Conservation (phyloP, 1,140 invertebrate species). For the Sycobia sp. region DNA sequence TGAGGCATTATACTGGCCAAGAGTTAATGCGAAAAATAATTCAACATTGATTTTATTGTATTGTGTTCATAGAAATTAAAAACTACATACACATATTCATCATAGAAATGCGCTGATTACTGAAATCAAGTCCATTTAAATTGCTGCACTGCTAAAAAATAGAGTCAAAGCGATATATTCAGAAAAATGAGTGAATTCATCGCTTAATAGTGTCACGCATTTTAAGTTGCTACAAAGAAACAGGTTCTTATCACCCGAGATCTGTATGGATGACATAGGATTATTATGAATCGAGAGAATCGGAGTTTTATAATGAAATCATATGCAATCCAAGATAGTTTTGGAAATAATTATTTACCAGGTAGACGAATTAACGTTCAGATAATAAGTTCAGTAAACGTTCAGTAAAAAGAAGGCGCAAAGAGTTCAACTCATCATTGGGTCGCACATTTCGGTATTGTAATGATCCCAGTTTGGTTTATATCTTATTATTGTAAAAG, state of each 20-base stretch:
- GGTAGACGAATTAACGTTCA: too few relatives aligned
- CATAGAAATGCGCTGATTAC: neutral
- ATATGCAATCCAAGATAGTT: too few relatives aligned
- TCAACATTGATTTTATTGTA: neutral
- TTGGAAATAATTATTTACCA: too few relatives aligned
- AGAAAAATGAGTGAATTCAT: constrained; percentile 2
- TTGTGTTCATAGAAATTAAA: neutral
- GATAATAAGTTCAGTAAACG: too few relatives aligned
- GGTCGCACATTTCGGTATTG: too few relatives aligned
- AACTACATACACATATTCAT: neutral
- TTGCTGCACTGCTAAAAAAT: neutral
- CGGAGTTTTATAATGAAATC: too few relatives aligned
- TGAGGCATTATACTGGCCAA: neutral
- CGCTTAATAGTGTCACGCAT: neutral
- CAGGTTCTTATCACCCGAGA: constrained; percentile 7
- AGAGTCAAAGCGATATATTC: neutral
- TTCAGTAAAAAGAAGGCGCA: too few relatives aligned
- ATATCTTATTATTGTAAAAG: too few relatives aligned
- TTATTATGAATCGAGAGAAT: too few relatives aligned
- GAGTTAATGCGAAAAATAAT: neutral
- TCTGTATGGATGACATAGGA: too few relatives aligned
- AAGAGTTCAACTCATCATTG: too few relatives aligned
- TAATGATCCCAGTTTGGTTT: too few relatives aligned
- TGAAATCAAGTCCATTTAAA: neutral
- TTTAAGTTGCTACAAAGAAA: neutral